Conservation (phyloP, 2,113 vertebrate genomes). For the Platysteira castanea region DNA sequence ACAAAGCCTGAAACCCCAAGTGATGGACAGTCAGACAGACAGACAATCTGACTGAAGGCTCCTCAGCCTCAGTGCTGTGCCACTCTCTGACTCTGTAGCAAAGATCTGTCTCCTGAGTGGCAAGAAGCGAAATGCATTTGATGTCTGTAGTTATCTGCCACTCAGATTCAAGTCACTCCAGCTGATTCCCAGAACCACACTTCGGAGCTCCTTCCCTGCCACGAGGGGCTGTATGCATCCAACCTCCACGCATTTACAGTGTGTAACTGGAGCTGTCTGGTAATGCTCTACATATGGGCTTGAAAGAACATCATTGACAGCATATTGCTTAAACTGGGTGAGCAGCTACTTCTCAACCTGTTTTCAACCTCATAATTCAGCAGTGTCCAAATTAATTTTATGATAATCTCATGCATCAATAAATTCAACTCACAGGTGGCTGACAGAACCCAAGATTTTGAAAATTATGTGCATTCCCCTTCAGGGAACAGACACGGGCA, state of each 20-base stretch:
- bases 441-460: conserved; percentile 59
- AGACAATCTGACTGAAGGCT: not conserved
- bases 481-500: conserved; percentile 56
- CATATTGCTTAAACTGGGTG: conserved; percentile 17
- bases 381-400: conserved; percentile 72
- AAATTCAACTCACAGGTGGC: conserved; percentile 59
- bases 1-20: not conserved
- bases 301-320: conserved; percentile 19
- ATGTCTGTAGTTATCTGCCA: not conserved
- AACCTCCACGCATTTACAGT: not conserved
- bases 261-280: conserved; percentile 19
- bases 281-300: conserved; percentile 16
- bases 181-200: not conserved
- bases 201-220: not conserved
- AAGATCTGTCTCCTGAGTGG: not conserved
- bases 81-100: not conserved
- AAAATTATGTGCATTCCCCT: conserved; percentile 66
- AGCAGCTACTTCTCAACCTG: conserved; percentile 43
- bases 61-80: not conserved
- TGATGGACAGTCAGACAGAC: not conserved
- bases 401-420: conserved; percentile 67
- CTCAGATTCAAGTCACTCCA: not conserved
- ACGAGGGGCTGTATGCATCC: not conserved
- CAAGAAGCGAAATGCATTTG: not conserved
- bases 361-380: conserved; percentile 64